These are phyloP conservation scores for Xiphophorus birchmanni DNA, from an alignment of 2,797 vertebrate species.

Conservation along the genomic window DNA sequence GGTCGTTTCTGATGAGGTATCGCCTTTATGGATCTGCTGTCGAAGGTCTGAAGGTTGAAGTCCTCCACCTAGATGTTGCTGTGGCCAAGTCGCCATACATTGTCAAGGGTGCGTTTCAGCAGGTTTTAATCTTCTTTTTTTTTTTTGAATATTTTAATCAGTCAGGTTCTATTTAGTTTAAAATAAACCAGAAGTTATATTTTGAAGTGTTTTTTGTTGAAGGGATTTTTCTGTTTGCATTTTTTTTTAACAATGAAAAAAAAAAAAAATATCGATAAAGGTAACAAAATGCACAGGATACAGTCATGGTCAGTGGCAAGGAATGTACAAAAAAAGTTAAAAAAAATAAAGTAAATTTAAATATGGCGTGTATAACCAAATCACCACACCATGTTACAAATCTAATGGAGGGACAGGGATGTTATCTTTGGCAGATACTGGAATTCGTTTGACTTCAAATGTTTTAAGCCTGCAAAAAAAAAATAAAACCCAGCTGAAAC, in stretches of 20 bases:
- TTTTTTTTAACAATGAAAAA: background rate
- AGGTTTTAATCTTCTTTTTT: background rate
- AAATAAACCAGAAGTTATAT: background rate
- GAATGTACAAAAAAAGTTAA: too few relatives aligned
- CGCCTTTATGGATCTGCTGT: constrained; percentile 85
- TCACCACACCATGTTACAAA: too few relatives aligned
- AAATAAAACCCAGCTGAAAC: too few relatives aligned
- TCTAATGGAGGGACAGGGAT: too few relatives aligned
- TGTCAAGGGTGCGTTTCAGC: constrained; percentile 76
- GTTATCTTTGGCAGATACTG: too few relatives aligned
- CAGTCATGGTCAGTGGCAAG: too few relatives aligned
- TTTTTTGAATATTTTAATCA: background rate
- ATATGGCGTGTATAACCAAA: too few relatives aligned
- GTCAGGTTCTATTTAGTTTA: background rate
- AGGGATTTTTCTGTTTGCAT: background rate
- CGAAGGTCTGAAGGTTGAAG: constrained; percentile 85
- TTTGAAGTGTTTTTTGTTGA: background rate
- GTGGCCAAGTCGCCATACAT: constrained; percentile 89
- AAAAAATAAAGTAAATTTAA: too few relatives aligned
- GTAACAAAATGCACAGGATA: too few relatives aligned
- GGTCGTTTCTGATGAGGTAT: constrained; percentile 90
- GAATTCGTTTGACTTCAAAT: too few relatives aligned
- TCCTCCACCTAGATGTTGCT: constrained; percentile 81
- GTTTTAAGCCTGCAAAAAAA: too few relatives aligned
- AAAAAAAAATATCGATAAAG: too few relatives aligned